Percentiles rank a stretch among this genome's conserved stretches.
phyloP scores from a whole-genome alignment of 2,888 invertebrate genomes.

The Drosophila kanekoi region DNA sequence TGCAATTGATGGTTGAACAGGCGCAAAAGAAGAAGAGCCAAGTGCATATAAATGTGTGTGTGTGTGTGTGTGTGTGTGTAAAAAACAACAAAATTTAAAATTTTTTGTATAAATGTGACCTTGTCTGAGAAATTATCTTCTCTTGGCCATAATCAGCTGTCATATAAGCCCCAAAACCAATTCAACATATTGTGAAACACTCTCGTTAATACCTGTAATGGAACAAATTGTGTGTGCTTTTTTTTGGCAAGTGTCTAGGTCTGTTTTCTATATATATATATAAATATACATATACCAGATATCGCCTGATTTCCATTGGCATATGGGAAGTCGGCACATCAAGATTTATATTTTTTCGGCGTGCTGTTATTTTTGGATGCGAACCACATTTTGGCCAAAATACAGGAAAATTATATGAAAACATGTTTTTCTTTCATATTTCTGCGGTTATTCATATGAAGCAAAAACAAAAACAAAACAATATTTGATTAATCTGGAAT shows the following conservation, averaged over 20 bases:
- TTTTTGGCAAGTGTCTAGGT: constrained; percentile 43
- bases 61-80: constrained; percentile 27
- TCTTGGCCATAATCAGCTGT: constrained; percentile 2
- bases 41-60: constrained; percentile 23
- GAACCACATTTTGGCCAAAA: constrained; percentile 58
- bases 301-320: constrained; percentile 60
- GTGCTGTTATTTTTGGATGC: constrained; percentile 67
- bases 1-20: constrained; percentile 59
- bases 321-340: constrained; percentile 61
- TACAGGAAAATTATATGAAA: constrained; percentile 32
- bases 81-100: constrained; percentile 23
- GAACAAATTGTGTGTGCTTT: constrained; percentile 28
- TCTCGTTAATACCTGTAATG: constrained; percentile 38
- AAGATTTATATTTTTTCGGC: constrained; percentile 59
- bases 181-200: constrained; percentile 5
- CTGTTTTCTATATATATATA: constrained; percentile 14
- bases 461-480: constrained; percentile 23
- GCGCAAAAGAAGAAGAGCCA: constrained; percentile 33
- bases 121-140: constrained; percentile 41
- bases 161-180: constrained; percentile 1
- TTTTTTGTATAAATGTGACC: constrained; percentile 48
- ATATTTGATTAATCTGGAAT: constrained; percentile 52
- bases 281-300: constrained; percentile 30
- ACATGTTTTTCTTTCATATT: constrained; percentile 69
- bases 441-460: constrained; percentile 57